Percentiles rank a stretch among this genome's conserved stretches.
These are phyloP conservation scores for Standfussiana lucernea DNA, from an alignment of 2,888 invertebrate species.

Conservation along the genomic window DNA sequence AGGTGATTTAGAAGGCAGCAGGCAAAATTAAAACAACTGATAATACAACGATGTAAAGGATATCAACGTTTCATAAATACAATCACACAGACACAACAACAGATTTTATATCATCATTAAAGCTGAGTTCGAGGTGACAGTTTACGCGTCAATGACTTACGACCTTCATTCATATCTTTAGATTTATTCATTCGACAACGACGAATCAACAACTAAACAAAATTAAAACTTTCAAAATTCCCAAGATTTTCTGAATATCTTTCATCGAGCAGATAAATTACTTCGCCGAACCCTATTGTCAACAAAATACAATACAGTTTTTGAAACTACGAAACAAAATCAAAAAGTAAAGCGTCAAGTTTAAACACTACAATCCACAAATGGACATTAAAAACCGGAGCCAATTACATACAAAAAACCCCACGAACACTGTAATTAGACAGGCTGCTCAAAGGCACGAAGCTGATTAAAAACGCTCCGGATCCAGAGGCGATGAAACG, in stretches of 20 bases:
- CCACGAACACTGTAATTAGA: constrained; percentile 38
- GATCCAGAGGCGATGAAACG: constrained; percentile 40
- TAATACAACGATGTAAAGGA: no score
- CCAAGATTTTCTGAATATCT: neutral
- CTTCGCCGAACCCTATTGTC: neutral
- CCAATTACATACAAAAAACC: constrained; percentile 49
- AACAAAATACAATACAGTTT: neutral
- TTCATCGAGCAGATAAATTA: neutral
- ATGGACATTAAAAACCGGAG: constrained; percentile 32
- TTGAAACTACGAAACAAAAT: constrained; percentile 12
- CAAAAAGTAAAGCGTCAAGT: constrained; percentile 4
- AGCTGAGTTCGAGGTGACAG: neutral
- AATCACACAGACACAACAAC: no score
- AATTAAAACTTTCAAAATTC: neutral
- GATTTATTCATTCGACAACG: no score
- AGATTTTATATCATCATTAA: neutral
- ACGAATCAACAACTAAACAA: neutral
- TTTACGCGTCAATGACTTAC: neutral
- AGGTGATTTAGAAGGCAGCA: neutral
- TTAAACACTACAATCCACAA: constrained; percentile 36
- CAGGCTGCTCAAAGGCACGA: constrained; percentile 36
- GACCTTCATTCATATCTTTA: neutral
- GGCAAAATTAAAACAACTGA: neutral
- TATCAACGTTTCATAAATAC: no score
- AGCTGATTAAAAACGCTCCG: constrained; percentile 57